Evolutionary conservation across 2,113 vertebrate genomes (phyloP), one percentile per base, ranked within the genome.

Genomic region (Embiotoca jacksoni): DNA sequence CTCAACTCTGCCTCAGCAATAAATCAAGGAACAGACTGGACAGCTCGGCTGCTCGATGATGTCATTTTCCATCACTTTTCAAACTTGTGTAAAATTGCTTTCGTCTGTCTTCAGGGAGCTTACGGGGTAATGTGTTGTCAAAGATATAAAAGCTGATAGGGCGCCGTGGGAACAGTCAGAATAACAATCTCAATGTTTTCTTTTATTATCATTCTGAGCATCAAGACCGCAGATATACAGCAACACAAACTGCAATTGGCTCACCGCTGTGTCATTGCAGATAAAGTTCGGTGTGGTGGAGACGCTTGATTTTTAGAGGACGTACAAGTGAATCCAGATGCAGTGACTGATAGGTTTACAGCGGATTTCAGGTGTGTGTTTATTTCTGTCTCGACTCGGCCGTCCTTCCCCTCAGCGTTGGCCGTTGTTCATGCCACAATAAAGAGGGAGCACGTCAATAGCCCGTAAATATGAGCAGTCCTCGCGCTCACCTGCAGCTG

Each of bases 31-130:
- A 63, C 59, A 68, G 68, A 73, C 16, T 5, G 64, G 80, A 80
- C 79, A 71, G 65, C 82, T 78, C 4, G n/a, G 61, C 84, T 75
- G n/a, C 41, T 69, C 74, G 58, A 66, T 88, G 85, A 81, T 90
- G 89, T 90, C 72, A 83, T 90, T 89, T 88, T 69, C 85, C 79
- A 90, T 91, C 89, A 85, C 87, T 89, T 91, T 60, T 89, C 70
- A 84, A 82, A 86, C 81, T 88, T 67, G 82, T 78, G 77, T 86
- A 84, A 91, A 92, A 92, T 91, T 85, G 88, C 85, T 83, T 23
- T 78, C 15, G 76, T 82, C 79, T 77, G 83, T 86, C 89, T 89
- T 85, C 37, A 5, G 90, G 84, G 85, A 89, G 88, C 75, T 90
- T 72, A 86, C 81, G 60, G 85, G 74, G 83, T 86, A 90, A 91